Evolutionary conservation across 2,113 vertebrate genomes (phyloP), one percentile per base, ranked within the genome.

Genomic region (Brachyhypopomus occidentalis): DNA sequence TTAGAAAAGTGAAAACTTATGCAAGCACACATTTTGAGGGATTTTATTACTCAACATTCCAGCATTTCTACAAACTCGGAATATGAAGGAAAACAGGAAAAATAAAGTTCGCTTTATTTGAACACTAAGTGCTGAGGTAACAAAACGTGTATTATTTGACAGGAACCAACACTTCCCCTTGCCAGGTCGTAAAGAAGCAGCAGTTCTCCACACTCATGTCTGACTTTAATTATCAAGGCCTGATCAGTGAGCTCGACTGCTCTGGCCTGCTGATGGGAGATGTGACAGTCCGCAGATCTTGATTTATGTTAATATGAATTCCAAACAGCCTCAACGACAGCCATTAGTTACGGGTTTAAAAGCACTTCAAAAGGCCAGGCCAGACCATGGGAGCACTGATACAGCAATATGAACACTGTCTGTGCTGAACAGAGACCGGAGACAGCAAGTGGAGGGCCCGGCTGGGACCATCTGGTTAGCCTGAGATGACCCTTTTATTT

Each of bases 301-400:
- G 75, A 87, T 85, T 84, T 86, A 86, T 77, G 79, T 75, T 72
- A 72, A 83, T 76, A 85, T 80, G 86, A 87, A 86, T 78, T 82
- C 36, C n/a, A 82, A 82, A 86, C 73, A 72, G 73, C 38, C 79
- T 67, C 19, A 77, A 84, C 82, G 62, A 80, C 70, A 81, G 83
- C 81, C 80, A 85, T 83, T 80, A 86, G 64, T 71, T 81, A 82
- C 19, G 9, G 71, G 36, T 83, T 86, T 82, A 84, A 79, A 69
- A 82, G 83, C 52, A 77, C 84, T 82, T 86, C 81, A 83, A 86
- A 85, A 88, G 81, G 55, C 72, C 22, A 55, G 16, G 48, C 58
- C 71, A 74, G 85, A 82, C 71, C 70, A 62, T 41, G 79, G 64
- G 59, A 73, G 20, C 63, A 74, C 4, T 36, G 72, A 87, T 81